Evolutionary conservation across 2,888 invertebrate genomes (phyloP).

Genomic region (Leptura quadrifasciata): DNA sequence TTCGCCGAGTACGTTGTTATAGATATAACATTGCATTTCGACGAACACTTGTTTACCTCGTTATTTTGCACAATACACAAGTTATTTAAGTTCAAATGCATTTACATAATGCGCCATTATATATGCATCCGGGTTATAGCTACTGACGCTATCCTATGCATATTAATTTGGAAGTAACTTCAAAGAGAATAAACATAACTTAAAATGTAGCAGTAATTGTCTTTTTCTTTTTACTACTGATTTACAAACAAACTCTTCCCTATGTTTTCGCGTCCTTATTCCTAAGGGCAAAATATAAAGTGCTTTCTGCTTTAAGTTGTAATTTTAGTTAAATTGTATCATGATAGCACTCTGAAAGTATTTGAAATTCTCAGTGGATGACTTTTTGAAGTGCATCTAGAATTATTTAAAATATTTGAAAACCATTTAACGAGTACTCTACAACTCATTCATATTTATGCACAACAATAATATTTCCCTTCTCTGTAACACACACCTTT

Average conservation of each 20-base stretch:
- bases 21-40: not conserved
- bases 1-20: not conserved
- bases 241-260: conserved; percentile 42
- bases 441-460: too few species aligned
- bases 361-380: conserved; percentile 29
- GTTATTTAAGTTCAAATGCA: conserved; percentile 14
- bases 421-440: too few species aligned
- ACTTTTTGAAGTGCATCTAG: not conserved
- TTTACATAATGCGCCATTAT: conserved; percentile 38
- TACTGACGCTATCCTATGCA: conserved; percentile 23
- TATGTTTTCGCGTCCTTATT: conserved; percentile 41
- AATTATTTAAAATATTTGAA: too few species aligned
- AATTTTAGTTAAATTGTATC: conserved; percentile 49
- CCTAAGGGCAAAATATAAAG: conserved; percentile 50
- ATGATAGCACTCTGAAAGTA: conserved; percentile 37
- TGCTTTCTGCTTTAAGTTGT: conserved; percentile 48
- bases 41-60: not conserved
- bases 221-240: conserved; percentile 35
- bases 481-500: too few species aligned
- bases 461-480: too few species aligned
- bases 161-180: conserved; percentile 29
- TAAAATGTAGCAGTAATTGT: conserved; percentile 38
- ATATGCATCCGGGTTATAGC: conserved; percentile 38
- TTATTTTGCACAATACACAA: conserved; percentile 17
- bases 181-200: conserved; percentile 32